Conservation (phyloP, 2,888 invertebrate species). For the Zele albiditarsus region DNA sequence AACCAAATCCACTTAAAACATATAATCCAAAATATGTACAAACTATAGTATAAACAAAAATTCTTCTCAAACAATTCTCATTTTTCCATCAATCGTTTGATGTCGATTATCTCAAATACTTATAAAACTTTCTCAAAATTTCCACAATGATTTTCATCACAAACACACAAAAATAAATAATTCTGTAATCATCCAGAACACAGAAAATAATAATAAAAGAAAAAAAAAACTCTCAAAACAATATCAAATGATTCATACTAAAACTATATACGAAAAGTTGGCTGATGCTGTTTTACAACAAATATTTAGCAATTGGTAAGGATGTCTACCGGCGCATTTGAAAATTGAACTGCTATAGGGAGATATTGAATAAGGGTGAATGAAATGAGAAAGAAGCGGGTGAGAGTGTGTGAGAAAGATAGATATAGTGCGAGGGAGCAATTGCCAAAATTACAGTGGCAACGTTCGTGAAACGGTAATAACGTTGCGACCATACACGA, state of each 20-base stretch:
- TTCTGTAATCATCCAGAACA: slow-evolving; percentile 10
- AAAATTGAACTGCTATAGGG: slow-evolving; percentile 2
- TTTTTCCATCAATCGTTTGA: too few relatives aligned
- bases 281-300: background rate
- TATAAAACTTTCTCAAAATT: too few relatives aligned
- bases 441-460: slow-evolving; percentile 41
- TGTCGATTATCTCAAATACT: too few relatives aligned
- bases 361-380: background rate
- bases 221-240: background rate
- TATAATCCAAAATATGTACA: too few relatives aligned
- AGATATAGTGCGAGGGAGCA: slow-evolving; percentile 4
- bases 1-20: too few relatives aligned
- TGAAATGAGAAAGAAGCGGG: background rate
- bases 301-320: slow-evolving; percentile 10
- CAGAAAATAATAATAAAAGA: background rate
- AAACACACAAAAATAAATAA: too few relatives aligned
- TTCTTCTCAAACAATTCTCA: too few relatives aligned
- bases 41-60: too few relatives aligned
- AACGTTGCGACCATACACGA: slow-evolving; percentile 26
- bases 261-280: background rate
- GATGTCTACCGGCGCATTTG: background rate
- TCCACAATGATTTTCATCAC: too few relatives aligned
- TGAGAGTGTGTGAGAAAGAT: background rate
- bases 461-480: slow-evolving; percentile 32
- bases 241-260: slow-evolving; percentile 17